Evolutionary conservation across 1,140 invertebrate species (phyloP).

Genomic region (Platorchestia sp.): DNA sequence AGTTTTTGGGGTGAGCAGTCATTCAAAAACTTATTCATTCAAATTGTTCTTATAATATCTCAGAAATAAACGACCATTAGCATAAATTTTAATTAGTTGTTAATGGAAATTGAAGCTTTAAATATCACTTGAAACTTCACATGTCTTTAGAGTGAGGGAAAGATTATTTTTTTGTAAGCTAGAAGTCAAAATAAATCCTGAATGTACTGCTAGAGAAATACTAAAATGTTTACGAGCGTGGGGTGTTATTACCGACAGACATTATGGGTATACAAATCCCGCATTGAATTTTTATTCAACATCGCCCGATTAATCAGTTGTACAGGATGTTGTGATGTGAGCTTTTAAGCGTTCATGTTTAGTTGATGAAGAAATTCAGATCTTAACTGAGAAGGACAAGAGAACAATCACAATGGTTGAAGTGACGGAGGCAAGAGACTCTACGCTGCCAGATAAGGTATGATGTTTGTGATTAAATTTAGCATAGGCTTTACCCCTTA

Average conservation of each 20-base stretch:
- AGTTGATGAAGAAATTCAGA: background rate
- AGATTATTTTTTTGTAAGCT: too few species aligned
- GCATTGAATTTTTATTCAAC: background rate
- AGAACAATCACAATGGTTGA: background rate
- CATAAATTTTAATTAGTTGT: too few species aligned
- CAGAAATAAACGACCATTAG: too few species aligned
- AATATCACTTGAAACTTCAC: too few species aligned
- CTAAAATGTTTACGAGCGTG: background rate
- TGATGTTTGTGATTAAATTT: background rate
- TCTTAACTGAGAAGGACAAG: background rate
- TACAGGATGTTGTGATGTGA: background rate
- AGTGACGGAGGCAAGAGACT: background rate
- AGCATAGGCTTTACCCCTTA: too few species aligned
- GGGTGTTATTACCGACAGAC: background rate
- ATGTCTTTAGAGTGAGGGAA: too few species aligned
- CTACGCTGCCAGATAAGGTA: background rate
- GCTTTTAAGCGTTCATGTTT: background rate
- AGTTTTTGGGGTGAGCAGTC: too few species aligned
- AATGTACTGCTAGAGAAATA: background rate
- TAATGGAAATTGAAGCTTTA: too few species aligned
- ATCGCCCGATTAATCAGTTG: too few species aligned
- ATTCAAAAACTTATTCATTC: too few species aligned
- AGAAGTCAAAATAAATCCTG: background rate
- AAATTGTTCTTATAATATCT: too few species aligned
- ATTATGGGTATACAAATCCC: background rate